Evolutionary conservation across 2,888 invertebrate species (phyloP).

Genomic region (Allophyes oxyacanthae): DNA sequence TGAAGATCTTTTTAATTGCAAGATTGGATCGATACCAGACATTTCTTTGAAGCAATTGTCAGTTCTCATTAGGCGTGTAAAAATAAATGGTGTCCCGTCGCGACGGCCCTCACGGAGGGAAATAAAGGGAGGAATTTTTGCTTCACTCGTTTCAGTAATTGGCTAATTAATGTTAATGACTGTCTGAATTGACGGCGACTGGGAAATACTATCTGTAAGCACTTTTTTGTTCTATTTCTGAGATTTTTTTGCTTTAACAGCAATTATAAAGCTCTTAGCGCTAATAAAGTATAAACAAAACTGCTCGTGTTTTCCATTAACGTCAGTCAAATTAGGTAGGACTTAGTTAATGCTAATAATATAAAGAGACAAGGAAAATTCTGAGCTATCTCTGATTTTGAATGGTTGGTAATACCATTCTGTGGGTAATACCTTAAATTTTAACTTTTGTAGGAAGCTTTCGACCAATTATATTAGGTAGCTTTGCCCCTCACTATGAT

Average conservation of each 20-base stretch:
- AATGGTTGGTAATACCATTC: no score
- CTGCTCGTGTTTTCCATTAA: background rate
- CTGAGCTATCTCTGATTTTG: no score
- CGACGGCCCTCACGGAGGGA: conserved; percentile 61
- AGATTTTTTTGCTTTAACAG: conserved; percentile 2
- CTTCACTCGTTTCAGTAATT: conserved; percentile 68
- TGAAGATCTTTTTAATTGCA: conserved; percentile 36
- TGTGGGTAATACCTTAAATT: no score
- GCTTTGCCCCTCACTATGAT: no score
- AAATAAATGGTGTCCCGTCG: conserved; percentile 79
- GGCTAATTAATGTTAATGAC: conserved; percentile 64
- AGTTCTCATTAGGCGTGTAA: conserved; percentile 81
- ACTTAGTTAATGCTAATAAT: no score
- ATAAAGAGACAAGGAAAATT: no score
- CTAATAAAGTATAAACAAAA: background rate
- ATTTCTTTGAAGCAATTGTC: conserved; percentile 71
- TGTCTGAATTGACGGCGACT: conserved; percentile 40
- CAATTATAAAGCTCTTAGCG: background rate
- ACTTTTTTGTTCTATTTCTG: conserved; percentile 6
- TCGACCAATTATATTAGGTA: no score
- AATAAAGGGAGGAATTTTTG: conserved; percentile 57
- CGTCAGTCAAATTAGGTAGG: no score
- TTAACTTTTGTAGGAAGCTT: no score
- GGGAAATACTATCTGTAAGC: conserved; percentile 12
- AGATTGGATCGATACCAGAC: conserved; percentile 65